A percentile compares a stretch with the other conserved stretches of the same genome.
Evolutionary conservation across 2,797 vertebrate genomes (phyloP).

Genomic region (Danio kyathit): DNA sequence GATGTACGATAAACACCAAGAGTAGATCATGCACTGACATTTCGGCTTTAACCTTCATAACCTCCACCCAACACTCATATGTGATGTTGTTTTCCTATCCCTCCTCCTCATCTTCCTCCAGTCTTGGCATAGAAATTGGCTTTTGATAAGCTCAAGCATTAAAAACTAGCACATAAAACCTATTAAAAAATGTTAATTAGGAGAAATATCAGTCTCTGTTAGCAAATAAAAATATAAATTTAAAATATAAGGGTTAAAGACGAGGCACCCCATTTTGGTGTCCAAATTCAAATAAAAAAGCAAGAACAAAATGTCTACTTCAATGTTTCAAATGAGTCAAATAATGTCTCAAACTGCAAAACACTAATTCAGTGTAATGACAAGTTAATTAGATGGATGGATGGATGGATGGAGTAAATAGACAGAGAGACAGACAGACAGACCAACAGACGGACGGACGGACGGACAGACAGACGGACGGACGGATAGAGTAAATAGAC

Average conservation of each 20-base stretch:
- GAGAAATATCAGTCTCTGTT: background rate
- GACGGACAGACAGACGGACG: no score
- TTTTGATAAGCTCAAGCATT: background rate
- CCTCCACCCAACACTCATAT: conserved; percentile 73
- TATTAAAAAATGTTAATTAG: background rate
- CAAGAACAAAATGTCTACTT: background rate
- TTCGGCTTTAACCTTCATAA: conserved; percentile 39
- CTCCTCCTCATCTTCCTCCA: conserved; percentile 65
- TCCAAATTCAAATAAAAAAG: no score
- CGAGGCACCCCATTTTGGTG: no score
- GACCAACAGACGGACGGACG: no score
- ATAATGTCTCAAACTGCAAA: no score
- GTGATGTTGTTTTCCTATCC: conserved; percentile 73
- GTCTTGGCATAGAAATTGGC: background rate
- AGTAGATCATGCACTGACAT: conserved; percentile 75
- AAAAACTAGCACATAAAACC: background rate
- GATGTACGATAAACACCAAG: conserved; percentile 64
- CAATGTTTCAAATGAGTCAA: background rate
- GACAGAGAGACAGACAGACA: no score
- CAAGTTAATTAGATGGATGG: no score
- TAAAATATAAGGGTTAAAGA: background rate
- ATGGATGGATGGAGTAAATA: no score
- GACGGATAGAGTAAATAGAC: no score
- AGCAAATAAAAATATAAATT: background rate
- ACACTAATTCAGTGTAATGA: no score